Conservation (phyloP, 2,113 vertebrate species). For the Tachycineta bicolor region DNA sequence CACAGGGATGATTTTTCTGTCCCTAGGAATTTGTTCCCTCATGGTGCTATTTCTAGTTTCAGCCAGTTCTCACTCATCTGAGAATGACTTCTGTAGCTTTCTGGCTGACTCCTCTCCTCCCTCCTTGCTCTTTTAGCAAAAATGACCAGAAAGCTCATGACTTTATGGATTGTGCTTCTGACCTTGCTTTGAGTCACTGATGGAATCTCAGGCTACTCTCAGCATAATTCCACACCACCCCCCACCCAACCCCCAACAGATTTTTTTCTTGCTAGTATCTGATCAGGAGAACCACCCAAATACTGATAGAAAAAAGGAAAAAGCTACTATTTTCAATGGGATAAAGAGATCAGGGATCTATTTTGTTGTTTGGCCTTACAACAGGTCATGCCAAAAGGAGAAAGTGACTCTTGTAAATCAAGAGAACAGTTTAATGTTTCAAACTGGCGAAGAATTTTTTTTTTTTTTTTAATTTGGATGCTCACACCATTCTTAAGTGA, state of each 20-base stretch:
- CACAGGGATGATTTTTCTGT: not conserved
- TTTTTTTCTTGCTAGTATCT: not conserved
- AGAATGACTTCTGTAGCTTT: not conserved
- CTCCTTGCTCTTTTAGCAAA: not conserved
- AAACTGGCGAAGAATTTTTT: not conserved
- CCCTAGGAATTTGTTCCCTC: not conserved
- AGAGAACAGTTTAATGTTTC: not conserved
- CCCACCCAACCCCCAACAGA: no score
- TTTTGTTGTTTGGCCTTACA: not conserved
- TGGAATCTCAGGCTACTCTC: not conserved
- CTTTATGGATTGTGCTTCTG: not conserved
- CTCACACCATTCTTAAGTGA: not conserved
- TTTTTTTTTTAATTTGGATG: not conserved
- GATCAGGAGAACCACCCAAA: not conserved
- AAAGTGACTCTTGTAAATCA: not conserved
- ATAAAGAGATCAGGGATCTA: not conserved
- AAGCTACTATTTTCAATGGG: not conserved
- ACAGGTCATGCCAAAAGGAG: not conserved
- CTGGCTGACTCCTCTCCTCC: not conserved
- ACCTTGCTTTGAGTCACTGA: not conserved
- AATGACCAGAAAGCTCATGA: not conserved
- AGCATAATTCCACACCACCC: not conserved
- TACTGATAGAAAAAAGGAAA: not conserved
- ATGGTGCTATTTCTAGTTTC: not conserved
- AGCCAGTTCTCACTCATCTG: not conserved